A percentile compares a stretch with the other conserved stretches of the same genome.
phyloP scores from a whole-genome alignment of 2,888 invertebrate species.

The Agapostemon virescens region DNA sequence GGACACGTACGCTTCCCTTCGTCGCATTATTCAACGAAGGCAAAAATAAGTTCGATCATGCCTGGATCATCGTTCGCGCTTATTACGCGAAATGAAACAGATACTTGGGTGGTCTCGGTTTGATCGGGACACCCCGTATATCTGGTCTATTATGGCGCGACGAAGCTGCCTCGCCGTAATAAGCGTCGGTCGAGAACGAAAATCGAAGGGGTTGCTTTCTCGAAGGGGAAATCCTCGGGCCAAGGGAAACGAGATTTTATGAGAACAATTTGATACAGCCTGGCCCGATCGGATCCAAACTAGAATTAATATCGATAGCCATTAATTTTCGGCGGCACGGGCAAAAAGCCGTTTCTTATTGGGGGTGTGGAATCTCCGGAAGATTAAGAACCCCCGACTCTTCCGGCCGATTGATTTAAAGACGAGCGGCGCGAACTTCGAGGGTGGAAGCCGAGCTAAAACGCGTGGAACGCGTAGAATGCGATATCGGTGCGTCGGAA shows the following conservation, averaged over 20 bases:
- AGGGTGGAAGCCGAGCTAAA: background rate
- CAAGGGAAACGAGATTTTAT: conserved; percentile 8
- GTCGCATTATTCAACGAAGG: too few relatives aligned
- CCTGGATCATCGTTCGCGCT: too few relatives aligned
- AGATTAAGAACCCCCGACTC: conserved; percentile 13
- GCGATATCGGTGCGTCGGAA: too few relatives aligned
- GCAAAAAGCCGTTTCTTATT: conserved; percentile 13
- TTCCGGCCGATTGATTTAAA: conserved; percentile 21
- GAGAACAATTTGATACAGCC: conserved; percentile 7
- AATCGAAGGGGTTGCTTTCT: background rate
- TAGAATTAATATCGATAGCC: conserved; percentile 44
- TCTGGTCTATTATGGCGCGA: background rate
- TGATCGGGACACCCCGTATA: too few relatives aligned
- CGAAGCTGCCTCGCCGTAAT: background rate
- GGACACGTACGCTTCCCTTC: too few relatives aligned
- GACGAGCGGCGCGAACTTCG: background rate
- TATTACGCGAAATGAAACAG: too few relatives aligned
- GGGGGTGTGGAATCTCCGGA: background rate
- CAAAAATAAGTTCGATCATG: too few relatives aligned
- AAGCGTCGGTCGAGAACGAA: background rate
- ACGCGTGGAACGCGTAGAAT: too few relatives aligned
- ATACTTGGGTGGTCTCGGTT: too few relatives aligned
- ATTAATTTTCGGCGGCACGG: conserved; percentile 33
- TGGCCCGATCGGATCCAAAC: too few relatives aligned
- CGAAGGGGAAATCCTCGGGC: background rate